Base-by-base conservation (phyloP, 2,113 vertebrate genomes). In the Geothlypis trichas region DNA sequence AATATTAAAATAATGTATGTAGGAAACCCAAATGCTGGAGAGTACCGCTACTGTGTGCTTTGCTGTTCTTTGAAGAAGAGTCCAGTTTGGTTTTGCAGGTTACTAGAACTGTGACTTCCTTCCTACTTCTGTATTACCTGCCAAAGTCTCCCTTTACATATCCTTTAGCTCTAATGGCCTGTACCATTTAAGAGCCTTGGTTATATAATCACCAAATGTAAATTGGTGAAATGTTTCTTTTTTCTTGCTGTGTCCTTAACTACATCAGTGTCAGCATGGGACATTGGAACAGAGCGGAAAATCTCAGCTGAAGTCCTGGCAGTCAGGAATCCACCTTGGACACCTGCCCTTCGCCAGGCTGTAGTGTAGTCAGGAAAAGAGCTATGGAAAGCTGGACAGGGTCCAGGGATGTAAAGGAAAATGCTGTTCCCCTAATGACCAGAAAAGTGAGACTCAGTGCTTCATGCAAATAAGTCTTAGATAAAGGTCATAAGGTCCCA, bases 391-490 rank as follows among this genome's bases (percentile, higher is more conserved):
- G 7, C 59, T 94, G 85, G 84, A 78, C 28, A 79, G 49, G 30
- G 22, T 59, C 55, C 76, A 92, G 73, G 83, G 57, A 62, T 75
- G 27, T 57, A 86, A 86, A 88, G 49, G 68, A 72, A 95, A 95
- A 79, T 49, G 46, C 41, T 84, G 13, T 58, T 90, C 44, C 67
- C 21, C 85, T 91, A 94, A 78, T 76, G 55, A 68, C 61, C 66
- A 63, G 57, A 92, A 91, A 90, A 93, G 37, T 67, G 37, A 86
- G 33, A 93, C 80, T 90, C 33, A 28, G 13, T 61, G 51, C 28
- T 88, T 92, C 73, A 93, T 93, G 83, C 78, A 96, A 96, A 96
- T 90, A 95, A 91, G 44, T 52, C 52, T 92, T 87, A 77, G 76
- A 78, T 86, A 79, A 94, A 92, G 61, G 90, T 94, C 76, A 37